A percentile compares a stretch with the other conserved stretches of the same genome.
Evolutionary conservation across 2,888 invertebrate genomes (phyloP).

Genomic region (Amiota minor): DNA sequence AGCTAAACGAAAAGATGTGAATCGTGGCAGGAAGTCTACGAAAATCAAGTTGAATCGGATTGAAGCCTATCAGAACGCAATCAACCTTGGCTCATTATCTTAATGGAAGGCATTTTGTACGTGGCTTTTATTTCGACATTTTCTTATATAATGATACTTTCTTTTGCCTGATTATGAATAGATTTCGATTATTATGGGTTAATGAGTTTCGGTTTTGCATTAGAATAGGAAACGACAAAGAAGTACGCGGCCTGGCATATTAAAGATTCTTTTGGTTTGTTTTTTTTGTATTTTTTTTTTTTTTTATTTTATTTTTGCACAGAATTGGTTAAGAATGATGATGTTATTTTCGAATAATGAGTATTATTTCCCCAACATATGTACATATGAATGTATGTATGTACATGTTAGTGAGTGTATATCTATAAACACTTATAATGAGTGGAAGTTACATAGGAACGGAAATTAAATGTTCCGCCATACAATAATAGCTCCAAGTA

Average conservation of each 20-base stretch:
- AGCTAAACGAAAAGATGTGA: background rate
- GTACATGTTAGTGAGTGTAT: background rate
- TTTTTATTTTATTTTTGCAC: background rate
- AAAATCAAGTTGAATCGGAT: slow-evolving; percentile 8
- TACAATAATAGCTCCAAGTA: background rate
- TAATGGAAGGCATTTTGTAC: slow-evolving; percentile 25
- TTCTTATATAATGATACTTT: too few species aligned
- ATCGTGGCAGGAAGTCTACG: background rate
- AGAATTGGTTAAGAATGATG: background rate
- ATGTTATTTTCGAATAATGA: too few species aligned
- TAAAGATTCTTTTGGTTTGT: too few species aligned
- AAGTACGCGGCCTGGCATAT: too few species aligned
- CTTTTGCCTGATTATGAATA: background rate
- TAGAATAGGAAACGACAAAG: background rate
- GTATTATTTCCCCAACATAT: too few species aligned
- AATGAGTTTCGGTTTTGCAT: slow-evolving; percentile 10
- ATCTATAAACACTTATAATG: slow-evolving; percentile 7
- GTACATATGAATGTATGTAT: too few species aligned
- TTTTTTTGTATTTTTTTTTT: background rate
- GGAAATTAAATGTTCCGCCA: slow-evolving; percentile 22
- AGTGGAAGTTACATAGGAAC: background rate
- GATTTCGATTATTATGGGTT: slow-evolving; percentile 23
- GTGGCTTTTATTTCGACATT: slow-evolving; percentile 13
- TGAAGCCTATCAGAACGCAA: slow-evolving; percentile 24
- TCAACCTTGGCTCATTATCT: slow-evolving; percentile 24